Conservation (phyloP, 2,113 vertebrate genomes). For the Eclectus roratus region DNA sequence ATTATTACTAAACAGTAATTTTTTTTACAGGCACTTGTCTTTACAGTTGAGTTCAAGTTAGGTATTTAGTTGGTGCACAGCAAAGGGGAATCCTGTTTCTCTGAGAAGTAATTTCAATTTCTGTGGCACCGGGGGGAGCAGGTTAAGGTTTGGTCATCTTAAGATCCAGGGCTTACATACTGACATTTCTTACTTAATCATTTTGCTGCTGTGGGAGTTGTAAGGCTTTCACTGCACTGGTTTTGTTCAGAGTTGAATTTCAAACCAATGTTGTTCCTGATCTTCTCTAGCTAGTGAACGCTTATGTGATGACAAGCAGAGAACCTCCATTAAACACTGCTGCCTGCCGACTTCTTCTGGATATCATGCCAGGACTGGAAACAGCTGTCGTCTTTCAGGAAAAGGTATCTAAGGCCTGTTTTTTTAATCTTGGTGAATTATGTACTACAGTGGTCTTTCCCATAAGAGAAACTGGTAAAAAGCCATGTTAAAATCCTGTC, state of each 20-base stretch:
- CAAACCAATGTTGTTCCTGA: conserved; percentile 1
- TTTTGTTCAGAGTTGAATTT: conserved; percentile 40
- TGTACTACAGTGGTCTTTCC: not conserved
- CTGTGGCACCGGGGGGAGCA: not conserved
- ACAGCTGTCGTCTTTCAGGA: conserved; percentile 97
- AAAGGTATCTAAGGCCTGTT: conserved; percentile 78
- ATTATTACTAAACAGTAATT: not conserved
- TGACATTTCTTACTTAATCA: not conserved
- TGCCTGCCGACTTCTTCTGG: conserved; percentile 92
- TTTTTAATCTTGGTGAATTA: not conserved
- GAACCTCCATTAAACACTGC: conserved; percentile 91
- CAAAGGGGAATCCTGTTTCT: not conserved
- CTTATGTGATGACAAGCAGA: conserved; percentile 98
- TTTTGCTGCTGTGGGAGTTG: not conserved
- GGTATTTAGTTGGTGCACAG: not conserved
- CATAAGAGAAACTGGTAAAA: not conserved
- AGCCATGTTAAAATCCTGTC: not conserved
- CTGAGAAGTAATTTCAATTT: not conserved
- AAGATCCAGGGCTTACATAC: not conserved
- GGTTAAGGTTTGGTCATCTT: not conserved
- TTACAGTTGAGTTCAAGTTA: not conserved
- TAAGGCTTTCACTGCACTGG: not conserved
- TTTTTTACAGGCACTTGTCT: not conserved
- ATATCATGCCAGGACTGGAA: conserved; percentile 98
- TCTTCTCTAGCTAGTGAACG: conserved; percentile 88